Evolutionary conservation across 2,797 vertebrate species (phyloP), one percentile per base, ranked within the genome.

Genomic region (Geotrypetes seraphini): DNA sequence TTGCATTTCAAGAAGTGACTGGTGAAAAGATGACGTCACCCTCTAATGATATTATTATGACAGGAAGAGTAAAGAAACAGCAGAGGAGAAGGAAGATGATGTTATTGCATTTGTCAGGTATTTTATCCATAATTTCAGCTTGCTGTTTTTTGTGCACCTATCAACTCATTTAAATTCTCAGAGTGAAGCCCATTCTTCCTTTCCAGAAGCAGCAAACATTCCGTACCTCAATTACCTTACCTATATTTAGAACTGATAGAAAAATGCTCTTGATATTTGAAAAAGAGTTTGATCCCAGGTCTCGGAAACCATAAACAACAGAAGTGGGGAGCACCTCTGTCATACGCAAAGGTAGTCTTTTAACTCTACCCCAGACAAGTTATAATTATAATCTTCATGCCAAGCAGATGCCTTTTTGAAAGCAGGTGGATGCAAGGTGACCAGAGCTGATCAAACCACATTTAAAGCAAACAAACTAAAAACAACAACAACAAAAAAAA

Each of bases 361-460:
- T 65, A 78, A 69, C 79, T 45, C 76, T n/a, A 79, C 53, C n/a
- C n/a, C 47, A 65, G 51, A 54, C 68, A 69, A 66, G 61, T 77
- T n/a, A 79, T 86, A 88, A 86, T 87, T 85, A 79, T 84, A 85
- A 82, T 78, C 78, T 75, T 73, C 66, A 71, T 78, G 63, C 63
- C 48, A 52, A 55, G 59, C 71, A 74, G 70, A 75, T 78, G 64
- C 71, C 75, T 81, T 78, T 76, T 72, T 66, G 65, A 74, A 63
- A 65, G 61, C 73, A 79, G 73, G 69, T 78, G 74, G 45, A 54
- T 71, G 65, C 61, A 66, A 73, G 73, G 75, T 79, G 73, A 84
- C 67, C 57, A 66, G 65, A 75, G 57, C 77, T 71, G 51, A 45
- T 40, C 60, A 79, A 84, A 81, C 83, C 71, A 60, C 79, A 76